These are phyloP conservation scores for Taphrorychus bicolor DNA, from an alignment of 2,888 invertebrate genomes.

Conservation along the genomic window DNA sequence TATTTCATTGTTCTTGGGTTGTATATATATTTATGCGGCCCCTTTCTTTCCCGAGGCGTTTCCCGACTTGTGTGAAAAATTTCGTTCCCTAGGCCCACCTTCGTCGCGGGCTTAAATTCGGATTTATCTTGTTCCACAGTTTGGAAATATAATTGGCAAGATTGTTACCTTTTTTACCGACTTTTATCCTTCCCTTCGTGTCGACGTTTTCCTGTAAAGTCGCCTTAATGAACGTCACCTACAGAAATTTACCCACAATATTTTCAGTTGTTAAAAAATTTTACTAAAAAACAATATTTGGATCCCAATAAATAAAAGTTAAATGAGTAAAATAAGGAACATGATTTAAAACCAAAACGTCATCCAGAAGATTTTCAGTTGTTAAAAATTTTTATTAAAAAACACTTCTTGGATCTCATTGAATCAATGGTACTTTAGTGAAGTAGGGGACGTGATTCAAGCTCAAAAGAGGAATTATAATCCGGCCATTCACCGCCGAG, in stretches of 20 bases:
- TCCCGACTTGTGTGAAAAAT: constrained; percentile 15
- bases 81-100: constrained; percentile 15
- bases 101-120: constrained; percentile 28
- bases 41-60: constrained; percentile 22
- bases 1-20: constrained; percentile 29
- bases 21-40: constrained; percentile 7
- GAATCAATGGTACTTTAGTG: too few relatives aligned
- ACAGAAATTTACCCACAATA: constrained; percentile 22
- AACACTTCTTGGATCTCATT: too few relatives aligned
- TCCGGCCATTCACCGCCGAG: not conserved
- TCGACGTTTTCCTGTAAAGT: constrained; percentile 11
- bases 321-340: too few relatives aligned
- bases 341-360: too few relatives aligned
- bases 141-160: constrained; percentile 39
- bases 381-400: too few relatives aligned
- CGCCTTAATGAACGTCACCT: not conserved
- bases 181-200: constrained; percentile 29
- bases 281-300: too few relatives aligned
- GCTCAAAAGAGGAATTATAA: not conserved
- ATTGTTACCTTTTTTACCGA: constrained; percentile 33
- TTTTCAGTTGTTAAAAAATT: too few relatives aligned
- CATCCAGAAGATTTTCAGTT: too few relatives aligned
- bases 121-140: constrained; percentile 37
- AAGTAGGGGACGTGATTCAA: constrained; percentile 11
- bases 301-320: too few relatives aligned